Conservation (phyloP, 2,113 vertebrate species). For the Atrichornis clamosus region DNA sequence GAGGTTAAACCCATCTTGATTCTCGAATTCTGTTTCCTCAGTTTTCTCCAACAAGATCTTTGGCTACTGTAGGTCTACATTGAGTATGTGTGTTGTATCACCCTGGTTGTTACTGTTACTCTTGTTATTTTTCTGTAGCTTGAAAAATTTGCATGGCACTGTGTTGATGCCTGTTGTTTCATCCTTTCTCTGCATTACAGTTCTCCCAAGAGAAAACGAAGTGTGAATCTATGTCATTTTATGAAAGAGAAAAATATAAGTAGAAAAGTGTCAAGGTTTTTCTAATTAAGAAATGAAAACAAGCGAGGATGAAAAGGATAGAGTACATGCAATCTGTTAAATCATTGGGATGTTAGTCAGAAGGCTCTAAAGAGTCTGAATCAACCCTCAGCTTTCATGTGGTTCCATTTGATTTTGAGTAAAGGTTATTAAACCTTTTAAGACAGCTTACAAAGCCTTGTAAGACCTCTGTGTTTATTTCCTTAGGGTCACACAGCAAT, state of each 20-base stretch:
- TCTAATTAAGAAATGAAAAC: neutral
- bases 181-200: neutral
- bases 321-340: neutral
- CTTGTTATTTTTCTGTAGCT: neutral
- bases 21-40: neutral
- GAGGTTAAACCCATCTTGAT: neutral
- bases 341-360: neutral
- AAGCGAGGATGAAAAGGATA: neutral
- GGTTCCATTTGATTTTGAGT: neutral
- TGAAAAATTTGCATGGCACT: neutral
- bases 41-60: neutral
- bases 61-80: neutral
- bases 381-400: neutral
- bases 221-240: neutral
- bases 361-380: neutral
- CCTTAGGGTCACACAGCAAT: slow-evolving; percentile 95
- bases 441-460: neutral
- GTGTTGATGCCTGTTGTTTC: neutral
- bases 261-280: neutral
- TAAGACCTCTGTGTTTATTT: neutral
- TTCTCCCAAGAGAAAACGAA: neutral
- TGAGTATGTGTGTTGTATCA: neutral
- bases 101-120: neutral
- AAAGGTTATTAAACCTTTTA: neutral
- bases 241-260: neutral